These are phyloP conservation scores for Cromileptes altivelis DNA, from an alignment of 2,113 vertebrate species.

Conservation along the genomic window DNA sequence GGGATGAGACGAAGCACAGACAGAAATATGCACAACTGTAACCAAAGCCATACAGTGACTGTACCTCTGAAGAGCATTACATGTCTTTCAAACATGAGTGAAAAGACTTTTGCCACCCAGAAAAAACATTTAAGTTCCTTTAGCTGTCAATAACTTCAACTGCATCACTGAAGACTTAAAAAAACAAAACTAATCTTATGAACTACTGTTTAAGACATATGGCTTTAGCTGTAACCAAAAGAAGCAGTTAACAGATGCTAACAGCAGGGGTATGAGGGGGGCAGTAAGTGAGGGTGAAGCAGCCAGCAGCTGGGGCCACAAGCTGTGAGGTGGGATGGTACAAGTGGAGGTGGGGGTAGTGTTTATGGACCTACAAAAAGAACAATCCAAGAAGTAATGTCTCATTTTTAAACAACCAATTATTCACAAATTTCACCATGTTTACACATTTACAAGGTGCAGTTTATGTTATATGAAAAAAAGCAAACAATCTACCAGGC, in stretches of 20 bases:
- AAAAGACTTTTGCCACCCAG: background rate
- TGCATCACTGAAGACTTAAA: background rate
- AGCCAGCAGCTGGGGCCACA: constrained; percentile 72
- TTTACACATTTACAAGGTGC: background rate
- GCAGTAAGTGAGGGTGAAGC: constrained; percentile 39
- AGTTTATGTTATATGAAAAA: background rate
- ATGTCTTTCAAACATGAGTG: background rate
- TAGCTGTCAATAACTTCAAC: background rate
- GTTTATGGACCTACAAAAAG: background rate
- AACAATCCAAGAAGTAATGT: background rate
- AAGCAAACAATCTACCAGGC: background rate
- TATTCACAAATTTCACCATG: background rate
- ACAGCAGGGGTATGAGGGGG: constrained; percentile 49
- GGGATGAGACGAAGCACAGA: constrained; percentile 25
- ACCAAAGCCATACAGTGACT: constrained; percentile 29
- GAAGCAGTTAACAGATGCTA: constrained; percentile 65
- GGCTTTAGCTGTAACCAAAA: constrained; percentile 48
- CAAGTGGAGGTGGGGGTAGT: background rate
- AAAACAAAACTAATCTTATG: background rate
- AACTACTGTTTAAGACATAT: constrained; percentile 33
- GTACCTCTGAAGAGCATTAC: background rate
- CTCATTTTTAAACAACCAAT: background rate
- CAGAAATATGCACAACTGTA: background rate
- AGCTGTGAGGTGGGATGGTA: constrained; percentile 41
- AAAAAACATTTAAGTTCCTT: background rate